Evolutionary conservation across 2,797 vertebrate species (phyloP).

Genomic region (Neosalanx taihuensis): DNA sequence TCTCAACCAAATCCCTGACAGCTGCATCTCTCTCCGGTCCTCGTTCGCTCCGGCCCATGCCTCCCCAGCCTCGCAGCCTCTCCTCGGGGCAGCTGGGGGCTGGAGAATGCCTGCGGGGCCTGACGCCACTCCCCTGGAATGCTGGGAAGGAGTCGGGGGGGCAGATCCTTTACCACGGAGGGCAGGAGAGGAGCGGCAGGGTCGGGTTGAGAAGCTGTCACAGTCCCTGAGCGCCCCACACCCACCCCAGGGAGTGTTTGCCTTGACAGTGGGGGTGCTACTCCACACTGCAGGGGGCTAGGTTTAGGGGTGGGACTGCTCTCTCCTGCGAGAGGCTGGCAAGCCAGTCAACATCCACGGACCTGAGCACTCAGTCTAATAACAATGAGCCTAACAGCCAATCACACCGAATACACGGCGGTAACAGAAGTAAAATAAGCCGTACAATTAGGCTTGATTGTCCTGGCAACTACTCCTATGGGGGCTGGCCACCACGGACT

Average conservation of each 20-base stretch:
- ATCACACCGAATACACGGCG: neutral
- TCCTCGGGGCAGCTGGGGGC: neutral
- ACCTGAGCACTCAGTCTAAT: neutral
- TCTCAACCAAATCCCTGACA: constrained; percentile 18
- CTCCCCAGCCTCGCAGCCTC: neutral
- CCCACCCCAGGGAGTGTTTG: too few relatives aligned
- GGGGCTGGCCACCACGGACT: neutral
- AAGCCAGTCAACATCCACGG: too few relatives aligned
- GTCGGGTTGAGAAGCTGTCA: neutral
- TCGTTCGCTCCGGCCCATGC: neutral
- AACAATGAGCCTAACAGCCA: neutral
- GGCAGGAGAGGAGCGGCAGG: neutral
- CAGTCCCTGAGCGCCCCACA: too few relatives aligned
- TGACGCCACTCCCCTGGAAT: constrained; percentile 44
- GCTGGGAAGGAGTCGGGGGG: constrained; percentile 36
- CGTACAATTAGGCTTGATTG: neutral
- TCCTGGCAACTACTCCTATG: neutral
- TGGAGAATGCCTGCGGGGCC: constrained; percentile 3
- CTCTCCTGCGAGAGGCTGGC: neutral
- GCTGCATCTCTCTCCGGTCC: constrained; percentile 16
- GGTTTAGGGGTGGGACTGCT: neutral
- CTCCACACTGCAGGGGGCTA: too few relatives aligned
- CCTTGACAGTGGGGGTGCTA: too few relatives aligned
- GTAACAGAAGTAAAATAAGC: neutral
- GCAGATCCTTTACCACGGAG: constrained; percentile 40